Conservation (phyloP, 2,113 vertebrate species). For the Cardinalis cardinalis region DNA sequence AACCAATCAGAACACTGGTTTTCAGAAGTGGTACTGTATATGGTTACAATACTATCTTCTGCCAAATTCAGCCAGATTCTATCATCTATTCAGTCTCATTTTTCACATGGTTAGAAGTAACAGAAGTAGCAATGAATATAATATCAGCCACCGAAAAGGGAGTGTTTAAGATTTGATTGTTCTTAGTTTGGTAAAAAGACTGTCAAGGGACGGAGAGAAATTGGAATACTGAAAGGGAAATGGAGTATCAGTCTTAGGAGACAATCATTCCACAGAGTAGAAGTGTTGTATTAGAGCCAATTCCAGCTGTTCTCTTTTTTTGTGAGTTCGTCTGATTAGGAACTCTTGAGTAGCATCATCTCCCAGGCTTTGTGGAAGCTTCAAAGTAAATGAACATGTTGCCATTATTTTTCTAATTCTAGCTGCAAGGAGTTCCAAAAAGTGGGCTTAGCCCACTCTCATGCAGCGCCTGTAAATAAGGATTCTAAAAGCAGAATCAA, state of each 20-base stretch:
- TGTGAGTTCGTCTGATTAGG: not conserved
- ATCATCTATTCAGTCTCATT: not conserved
- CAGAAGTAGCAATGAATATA: not conserved
- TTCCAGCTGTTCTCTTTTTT: not conserved
- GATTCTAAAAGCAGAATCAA: not conserved
- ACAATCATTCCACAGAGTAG: not conserved
- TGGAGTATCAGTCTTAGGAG: not conserved
- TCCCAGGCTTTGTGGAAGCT: not conserved
- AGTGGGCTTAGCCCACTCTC: not conserved
- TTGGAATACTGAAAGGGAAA: conserved; percentile 10
- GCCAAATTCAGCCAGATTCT: not conserved
- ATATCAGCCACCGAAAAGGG: not conserved
- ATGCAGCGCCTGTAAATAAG: not conserved
- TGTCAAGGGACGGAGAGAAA: not conserved
- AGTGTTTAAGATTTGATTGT: not conserved
- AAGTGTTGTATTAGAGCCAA: not conserved
- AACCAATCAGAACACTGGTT: not conserved
- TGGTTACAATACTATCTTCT: not conserved
- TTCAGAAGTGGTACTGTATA: not conserved
- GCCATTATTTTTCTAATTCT: not conserved
- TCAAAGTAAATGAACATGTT: not conserved
- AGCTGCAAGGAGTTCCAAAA: not conserved
- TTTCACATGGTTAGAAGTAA: not conserved
- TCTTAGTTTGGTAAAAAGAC: conserved; percentile 7
- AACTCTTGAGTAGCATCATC: not conserved